These are phyloP conservation scores for Xestia xanthographa DNA, from an alignment of 2,888 invertebrate species.

Conservation along the genomic window DNA sequence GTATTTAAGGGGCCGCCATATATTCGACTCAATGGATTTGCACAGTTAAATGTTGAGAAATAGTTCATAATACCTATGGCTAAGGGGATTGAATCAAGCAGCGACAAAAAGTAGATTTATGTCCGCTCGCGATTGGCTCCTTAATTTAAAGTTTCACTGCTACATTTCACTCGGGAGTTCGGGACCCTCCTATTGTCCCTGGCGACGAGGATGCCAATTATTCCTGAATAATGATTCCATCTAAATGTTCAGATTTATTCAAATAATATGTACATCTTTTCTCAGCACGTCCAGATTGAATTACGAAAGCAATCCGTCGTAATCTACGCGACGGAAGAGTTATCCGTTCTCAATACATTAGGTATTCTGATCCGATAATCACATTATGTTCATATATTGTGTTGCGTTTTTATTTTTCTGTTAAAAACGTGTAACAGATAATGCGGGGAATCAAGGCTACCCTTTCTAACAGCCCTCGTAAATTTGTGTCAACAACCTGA, in stretches of 20 bases:
- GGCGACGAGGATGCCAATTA: constrained; percentile 67
- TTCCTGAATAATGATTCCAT: constrained; percentile 63
- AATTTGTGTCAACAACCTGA: constrained; percentile 88
- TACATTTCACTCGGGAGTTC: constrained; percentile 70
- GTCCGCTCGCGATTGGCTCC: constrained; percentile 67
- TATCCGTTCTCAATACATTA: constrained; percentile 22
- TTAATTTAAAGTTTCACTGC: constrained; percentile 77
- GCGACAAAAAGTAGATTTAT: constrained; percentile 64
- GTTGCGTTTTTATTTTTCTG: constrained; percentile 47
- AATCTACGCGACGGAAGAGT: constrained; percentile 19
- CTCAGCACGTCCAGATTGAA: constrained; percentile 23
- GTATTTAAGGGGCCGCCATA: constrained; percentile 67
- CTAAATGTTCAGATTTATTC: constrained; percentile 50
- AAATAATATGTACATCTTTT: constrained; percentile 54
- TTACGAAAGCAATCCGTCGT: constrained; percentile 26
- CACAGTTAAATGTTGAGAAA: constrained; percentile 52
- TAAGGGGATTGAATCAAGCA: constrained; percentile 38
- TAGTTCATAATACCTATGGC: constrained; percentile 45
- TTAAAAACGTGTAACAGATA: constrained; percentile 68
- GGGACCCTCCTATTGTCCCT: constrained; percentile 66
- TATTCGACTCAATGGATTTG: constrained; percentile 50
- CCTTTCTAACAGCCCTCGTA: constrained; percentile 83
- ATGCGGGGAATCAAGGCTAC: constrained; percentile 78
- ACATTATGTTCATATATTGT: constrained; percentile 19
- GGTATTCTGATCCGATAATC: constrained; percentile 18